A percentile compares a stretch with the other conserved stretches of the same genome.
Evolutionary conservation across 2,888 invertebrate species (phyloP).

Genomic region (Phyllotreta striolata): DNA sequence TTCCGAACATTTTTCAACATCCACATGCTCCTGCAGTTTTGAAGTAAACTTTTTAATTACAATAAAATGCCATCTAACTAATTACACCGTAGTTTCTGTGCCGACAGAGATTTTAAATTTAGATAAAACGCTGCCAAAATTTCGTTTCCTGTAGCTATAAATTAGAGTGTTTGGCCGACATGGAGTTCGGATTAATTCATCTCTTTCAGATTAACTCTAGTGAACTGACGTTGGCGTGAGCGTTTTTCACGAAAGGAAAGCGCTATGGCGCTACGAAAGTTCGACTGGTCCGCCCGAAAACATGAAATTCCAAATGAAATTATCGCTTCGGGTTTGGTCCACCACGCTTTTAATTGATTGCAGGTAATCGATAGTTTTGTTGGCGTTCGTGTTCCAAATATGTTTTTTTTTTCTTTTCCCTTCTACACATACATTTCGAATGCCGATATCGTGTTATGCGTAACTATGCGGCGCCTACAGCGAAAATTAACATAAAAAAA

Average conservation of each 20-base stretch:
- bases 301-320: conserved; percentile 48
- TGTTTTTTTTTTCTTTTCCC: conserved; percentile 16
- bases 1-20: conserved; percentile 32
- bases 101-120: conserved; percentile 62
- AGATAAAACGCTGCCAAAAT: conserved; percentile 63
- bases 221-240: conserved; percentile 59
- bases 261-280: conserved; percentile 30
- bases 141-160: conserved; percentile 60
- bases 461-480: too few relatives aligned
- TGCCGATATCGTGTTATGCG: too few relatives aligned
- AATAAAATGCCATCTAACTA: conserved; percentile 60
- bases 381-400: conserved; percentile 16
- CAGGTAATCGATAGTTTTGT: conserved; percentile 32
- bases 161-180: conserved; percentile 60
- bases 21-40: conserved; percentile 50
- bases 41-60: conserved; percentile 59
- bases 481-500: too few relatives aligned
- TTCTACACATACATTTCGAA: neutral
- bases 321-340: conserved; percentile 39
- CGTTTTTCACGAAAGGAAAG: conserved; percentile 45
- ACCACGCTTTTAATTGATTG: conserved; percentile 36
- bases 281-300: conserved; percentile 35
- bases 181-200: conserved; percentile 62
- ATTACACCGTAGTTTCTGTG: conserved; percentile 59
- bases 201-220: conserved; percentile 62